phyloP scores from a whole-genome alignment of 2,113 vertebrate species.

The Aspiorhynchus laticeps region DNA sequence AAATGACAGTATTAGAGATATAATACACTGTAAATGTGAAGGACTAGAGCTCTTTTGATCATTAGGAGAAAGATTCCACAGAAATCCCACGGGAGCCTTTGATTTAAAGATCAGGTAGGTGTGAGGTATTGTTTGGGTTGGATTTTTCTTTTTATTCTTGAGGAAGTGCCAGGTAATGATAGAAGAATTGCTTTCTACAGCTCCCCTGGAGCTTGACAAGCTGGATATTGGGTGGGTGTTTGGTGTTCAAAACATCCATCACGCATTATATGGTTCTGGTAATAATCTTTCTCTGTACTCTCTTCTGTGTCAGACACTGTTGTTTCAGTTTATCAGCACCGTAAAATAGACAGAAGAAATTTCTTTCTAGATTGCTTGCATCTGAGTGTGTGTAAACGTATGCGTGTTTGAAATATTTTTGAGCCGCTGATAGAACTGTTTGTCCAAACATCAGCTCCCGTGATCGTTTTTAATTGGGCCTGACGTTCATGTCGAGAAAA shows the following conservation, averaged over 20 bases:
- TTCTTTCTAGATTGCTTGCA: background rate
- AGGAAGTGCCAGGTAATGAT: constrained; percentile 52
- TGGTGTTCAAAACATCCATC: constrained; percentile 65
- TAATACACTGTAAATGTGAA: background rate
- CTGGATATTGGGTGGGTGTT: constrained; percentile 58
- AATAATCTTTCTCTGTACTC: constrained; percentile 18
- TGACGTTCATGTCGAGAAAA: background rate
- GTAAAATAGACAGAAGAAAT: background rate
- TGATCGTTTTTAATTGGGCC: constrained; percentile 31
- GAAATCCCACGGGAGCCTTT: constrained; percentile 44
- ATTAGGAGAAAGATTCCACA: constrained; percentile 55
- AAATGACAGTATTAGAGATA: constrained; percentile 6
- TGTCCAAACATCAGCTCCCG: constrained; percentile 8
- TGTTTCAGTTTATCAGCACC: constrained; percentile 42
- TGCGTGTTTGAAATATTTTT: constrained; percentile 25
- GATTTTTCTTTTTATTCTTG: constrained; percentile 42
- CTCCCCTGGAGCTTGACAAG: constrained; percentile 58
- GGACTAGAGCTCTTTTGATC: constrained; percentile 21
- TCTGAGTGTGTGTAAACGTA: constrained; percentile 16
- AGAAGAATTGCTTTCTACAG: constrained; percentile 56
- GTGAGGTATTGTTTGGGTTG: constrained; percentile 46
- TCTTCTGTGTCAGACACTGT: constrained; percentile 28
- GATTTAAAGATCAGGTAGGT: constrained; percentile 53
- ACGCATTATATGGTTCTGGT: constrained; percentile 43
- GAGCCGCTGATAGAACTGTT: constrained; percentile 14